Evolutionary conservation across 2,113 vertebrate species (phyloP), one percentile per base, ranked within the genome.

Genomic region (Oostethus manadensis): DNA sequence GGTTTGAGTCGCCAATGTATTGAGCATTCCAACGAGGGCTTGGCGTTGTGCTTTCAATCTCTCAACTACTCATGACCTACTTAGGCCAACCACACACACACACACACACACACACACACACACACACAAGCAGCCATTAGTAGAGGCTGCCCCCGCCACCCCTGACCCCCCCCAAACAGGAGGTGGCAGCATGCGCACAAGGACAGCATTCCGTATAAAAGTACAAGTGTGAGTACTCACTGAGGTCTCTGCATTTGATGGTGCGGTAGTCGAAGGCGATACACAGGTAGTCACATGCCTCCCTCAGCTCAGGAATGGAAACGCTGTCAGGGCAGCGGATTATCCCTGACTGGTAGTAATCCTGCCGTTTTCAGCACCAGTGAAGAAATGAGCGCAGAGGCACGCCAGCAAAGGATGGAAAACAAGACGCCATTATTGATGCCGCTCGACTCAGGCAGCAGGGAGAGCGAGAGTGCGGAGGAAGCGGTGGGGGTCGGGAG

Each of bases 341-440:
- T 89, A 98, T 93, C 85, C 96, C 97, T 42, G 94, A 97, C 82
- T 97, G 98, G 92, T 99, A 99, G 86, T 99, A 99, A 94, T 98
- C 97, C 96, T 99, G 85, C 71, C 84, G 79, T 83, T 83, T 81
- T 73, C 60, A 78, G 66, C 73, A 43, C 60, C 22, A 35, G n/a
- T n/a, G n/a, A n/a, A n/a, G n/a, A n/a, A n/a, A n/a, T n/a, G n/a
- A n/a, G n/a, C n/a, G n/a, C n/a, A n/a, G n/a, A n/a, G n/a, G n/a
- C n/a, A n/a, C n/a, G n/a, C n/a, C 38, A 11, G 26, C 8, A 18
- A 14, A 66, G 70, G 68, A 74, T 64, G 64, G 33, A 76, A 75
- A 78, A 80, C 75, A 74, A 65, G 75, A 71, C 82, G 83, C 89
- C 87, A 90, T 91, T 88, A 91, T 73, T 84, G 78, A 78, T 68